Conservation (phyloP, 2,113 vertebrate species). For the Chauna torquata region DNA sequence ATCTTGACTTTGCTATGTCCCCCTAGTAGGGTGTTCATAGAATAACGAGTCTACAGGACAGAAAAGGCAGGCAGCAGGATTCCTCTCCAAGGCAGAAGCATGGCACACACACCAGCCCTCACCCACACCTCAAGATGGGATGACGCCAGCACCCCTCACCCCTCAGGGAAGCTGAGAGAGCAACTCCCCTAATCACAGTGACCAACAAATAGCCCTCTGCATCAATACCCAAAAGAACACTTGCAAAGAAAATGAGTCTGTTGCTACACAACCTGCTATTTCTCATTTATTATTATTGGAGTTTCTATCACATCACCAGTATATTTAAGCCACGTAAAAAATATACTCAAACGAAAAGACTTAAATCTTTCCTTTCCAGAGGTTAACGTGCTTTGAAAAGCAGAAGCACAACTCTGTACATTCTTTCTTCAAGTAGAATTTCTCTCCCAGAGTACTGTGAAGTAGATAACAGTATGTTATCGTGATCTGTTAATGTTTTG, state of each 20-base stretch:
- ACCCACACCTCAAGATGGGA: neutral
- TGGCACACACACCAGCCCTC: neutral
- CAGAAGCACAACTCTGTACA: neutral
- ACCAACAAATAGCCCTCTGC: neutral
- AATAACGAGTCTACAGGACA: neutral
- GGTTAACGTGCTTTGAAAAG: neutral
- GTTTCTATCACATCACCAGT: neutral
- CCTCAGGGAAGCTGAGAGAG: neutral
- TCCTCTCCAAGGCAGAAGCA: neutral
- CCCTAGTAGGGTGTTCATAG: neutral
- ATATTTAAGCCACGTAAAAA: neutral
- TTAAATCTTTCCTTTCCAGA: neutral
- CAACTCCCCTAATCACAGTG: neutral
- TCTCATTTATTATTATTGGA: neutral
- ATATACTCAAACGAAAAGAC: neutral
- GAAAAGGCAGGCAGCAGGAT: neutral
- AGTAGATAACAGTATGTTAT: neutral
- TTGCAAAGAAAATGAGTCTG: neutral
- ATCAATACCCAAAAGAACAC: neutral
- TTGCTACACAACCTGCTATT: neutral
- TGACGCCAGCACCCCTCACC: neutral
- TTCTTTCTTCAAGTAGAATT: neutral
- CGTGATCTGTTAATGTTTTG: neutral
- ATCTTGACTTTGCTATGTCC: neutral
- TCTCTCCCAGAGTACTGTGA: neutral